Conservation (phyloP, 1,140 invertebrate genomes). For the Steinernema feltiae region DNA sequence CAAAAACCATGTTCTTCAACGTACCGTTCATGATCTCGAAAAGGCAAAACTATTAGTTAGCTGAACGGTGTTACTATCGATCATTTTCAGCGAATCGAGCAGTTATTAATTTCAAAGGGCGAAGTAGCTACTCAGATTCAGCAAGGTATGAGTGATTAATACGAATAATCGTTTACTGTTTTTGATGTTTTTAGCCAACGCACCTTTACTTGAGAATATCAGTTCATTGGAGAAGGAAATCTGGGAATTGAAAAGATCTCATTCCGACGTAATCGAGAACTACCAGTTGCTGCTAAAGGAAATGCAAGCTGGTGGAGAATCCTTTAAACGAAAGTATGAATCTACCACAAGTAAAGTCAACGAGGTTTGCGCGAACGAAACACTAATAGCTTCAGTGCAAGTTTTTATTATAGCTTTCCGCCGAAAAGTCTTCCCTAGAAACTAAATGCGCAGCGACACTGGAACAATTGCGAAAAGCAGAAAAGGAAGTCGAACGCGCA, state of each 20-base stretch:
- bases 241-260: background rate
- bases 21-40: slow-evolving; percentile 26
- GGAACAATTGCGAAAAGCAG: background rate
- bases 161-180: background rate
- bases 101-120: slow-evolving; percentile 22
- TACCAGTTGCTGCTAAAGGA: slow-evolving; percentile 25
- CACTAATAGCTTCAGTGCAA: background rate
- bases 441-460: background rate
- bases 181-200: slow-evolving; percentile 29
- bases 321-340: background rate
- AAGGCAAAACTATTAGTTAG: background rate
- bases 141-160: no score
- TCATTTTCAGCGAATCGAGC: slow-evolving; percentile 25
- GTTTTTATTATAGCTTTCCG: background rate
- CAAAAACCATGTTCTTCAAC: background rate
- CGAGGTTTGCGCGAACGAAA: background rate
- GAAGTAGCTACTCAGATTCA: slow-evolving; percentile 23
- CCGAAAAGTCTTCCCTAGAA: background rate
- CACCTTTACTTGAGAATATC: slow-evolving; percentile 23
- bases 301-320: background rate
- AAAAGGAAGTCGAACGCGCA: background rate
- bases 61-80: slow-evolving; percentile 13
- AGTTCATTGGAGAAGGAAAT: slow-evolving; percentile 19
- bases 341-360: background rate
- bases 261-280: slow-evolving; percentile 20